Conservation (phyloP, 2,888 invertebrate genomes). For the Temnothorax rugatulus region DNA sequence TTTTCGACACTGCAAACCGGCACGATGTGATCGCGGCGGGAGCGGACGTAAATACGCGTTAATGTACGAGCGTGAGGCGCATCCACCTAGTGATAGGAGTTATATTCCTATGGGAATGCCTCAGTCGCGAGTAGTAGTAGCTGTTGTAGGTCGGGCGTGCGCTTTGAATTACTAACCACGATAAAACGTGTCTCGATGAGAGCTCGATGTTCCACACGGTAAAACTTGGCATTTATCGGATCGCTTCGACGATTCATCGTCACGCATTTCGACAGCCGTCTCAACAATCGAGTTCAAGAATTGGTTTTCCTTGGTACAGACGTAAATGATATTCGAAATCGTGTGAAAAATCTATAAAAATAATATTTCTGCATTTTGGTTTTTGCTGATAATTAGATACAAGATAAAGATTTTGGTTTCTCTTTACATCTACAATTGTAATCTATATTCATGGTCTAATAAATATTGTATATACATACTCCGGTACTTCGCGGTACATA, state of each 20-base stretch:
- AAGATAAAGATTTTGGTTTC: background rate
- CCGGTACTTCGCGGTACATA: background rate
- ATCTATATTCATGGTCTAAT: conserved; percentile 4
- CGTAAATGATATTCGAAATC: background rate
- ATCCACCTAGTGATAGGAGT: conserved; percentile 1
- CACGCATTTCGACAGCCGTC: background rate
- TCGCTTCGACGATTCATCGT: background rate
- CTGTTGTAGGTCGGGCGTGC: conserved; percentile 24
- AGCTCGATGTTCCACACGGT: background rate
- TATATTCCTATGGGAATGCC: conserved; percentile 28
- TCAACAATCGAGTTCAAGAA: background rate
- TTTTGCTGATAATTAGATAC: background rate
- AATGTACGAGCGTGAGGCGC: conserved; percentile 36
- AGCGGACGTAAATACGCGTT: conserved; percentile 33
- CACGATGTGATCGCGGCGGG: conserved; percentile 22
- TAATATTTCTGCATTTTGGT: background rate
- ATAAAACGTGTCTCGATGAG: conserved; percentile 38
- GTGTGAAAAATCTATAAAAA: background rate
- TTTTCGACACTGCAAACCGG: conserved; percentile 42
- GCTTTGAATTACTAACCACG: conserved; percentile 23
- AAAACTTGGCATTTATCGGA: conserved; percentile 18
- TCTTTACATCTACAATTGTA: background rate
- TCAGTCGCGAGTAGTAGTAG: conserved; percentile 1
- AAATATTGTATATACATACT: background rate
- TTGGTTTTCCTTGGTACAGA: conserved; percentile 3